Evolutionary conservation across 2,888 invertebrate species (phyloP).

Genomic region (Hemaris fuciformis): DNA sequence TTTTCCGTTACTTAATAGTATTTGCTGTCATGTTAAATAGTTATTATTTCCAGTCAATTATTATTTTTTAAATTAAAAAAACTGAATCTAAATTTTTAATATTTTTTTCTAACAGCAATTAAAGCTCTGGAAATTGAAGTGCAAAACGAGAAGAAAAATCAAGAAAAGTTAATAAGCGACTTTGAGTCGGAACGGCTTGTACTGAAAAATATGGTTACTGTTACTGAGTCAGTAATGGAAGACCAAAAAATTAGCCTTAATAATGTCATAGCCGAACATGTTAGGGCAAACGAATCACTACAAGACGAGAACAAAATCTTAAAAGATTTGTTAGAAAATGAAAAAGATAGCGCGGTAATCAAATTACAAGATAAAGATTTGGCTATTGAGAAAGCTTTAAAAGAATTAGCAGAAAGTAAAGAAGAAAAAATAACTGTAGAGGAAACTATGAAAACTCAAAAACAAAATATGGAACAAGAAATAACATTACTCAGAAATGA

Average conservation of each 20-base stretch:
- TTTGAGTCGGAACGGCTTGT: conserved; percentile 59
- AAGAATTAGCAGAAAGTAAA: conserved; percentile 30
- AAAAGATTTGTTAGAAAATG: conserved; percentile 27
- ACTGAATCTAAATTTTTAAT: too few species aligned
- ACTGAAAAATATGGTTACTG: conserved; percentile 60
- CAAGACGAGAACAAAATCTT: conserved; percentile 38
- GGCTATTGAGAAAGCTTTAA: conserved; percentile 32
- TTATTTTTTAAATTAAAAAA: too few species aligned
- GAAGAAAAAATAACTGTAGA: conserved; percentile 28
- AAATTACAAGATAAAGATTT: conserved; percentile 38
- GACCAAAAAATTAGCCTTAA: conserved; percentile 51
- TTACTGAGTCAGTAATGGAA: conserved; percentile 64
- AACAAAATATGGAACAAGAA: conserved; percentile 25
- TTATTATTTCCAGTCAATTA: not conserved
- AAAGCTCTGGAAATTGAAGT: conserved; percentile 50
- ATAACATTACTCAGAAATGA: conserved; percentile 28
- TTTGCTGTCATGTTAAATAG: not conserved
- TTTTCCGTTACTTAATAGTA: too few species aligned
- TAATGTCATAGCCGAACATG: conserved; percentile 42
- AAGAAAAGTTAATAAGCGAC: conserved; percentile 52
- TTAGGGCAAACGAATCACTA: conserved; percentile 40
- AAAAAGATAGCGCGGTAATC: conserved; percentile 28
- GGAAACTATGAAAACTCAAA: conserved; percentile 27
- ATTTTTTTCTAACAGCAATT: conserved; percentile 43
- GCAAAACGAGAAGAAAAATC: conserved; percentile 44